These are phyloP conservation scores for Dusona sp. DNA, from an alignment of 2,888 invertebrate species.

Conservation along the genomic window DNA sequence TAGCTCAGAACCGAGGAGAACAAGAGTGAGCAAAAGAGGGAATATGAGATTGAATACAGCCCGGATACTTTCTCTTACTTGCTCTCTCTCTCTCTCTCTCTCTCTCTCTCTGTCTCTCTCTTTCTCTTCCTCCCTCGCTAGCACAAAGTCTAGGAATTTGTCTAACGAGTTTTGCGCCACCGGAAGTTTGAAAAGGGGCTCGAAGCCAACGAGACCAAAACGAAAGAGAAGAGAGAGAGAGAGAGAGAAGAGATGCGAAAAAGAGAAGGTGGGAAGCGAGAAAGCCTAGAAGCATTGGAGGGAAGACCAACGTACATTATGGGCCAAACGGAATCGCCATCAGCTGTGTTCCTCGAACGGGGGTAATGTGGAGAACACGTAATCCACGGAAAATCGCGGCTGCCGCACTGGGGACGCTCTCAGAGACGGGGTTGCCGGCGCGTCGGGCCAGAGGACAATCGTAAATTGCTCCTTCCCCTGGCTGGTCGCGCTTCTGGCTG, in stretches of 20 bases:
- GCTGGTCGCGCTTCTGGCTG: constrained; percentile 42
- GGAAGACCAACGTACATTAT: constrained; percentile 53
- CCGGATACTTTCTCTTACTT: constrained; percentile 28
- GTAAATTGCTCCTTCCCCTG: constrained; percentile 72
- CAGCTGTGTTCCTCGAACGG: constrained; percentile 40
- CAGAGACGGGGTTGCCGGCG: constrained; percentile 34
- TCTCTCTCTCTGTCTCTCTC: neutral
- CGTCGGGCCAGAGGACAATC: constrained; percentile 70
- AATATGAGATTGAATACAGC: constrained; percentile 45
- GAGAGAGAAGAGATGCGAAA: neutral
- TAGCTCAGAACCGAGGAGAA: constrained; percentile 9
- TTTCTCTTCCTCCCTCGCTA: neutral
- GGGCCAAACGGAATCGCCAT: constrained; percentile 57
- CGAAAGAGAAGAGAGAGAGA: constrained; percentile 21
- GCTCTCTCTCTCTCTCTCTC: constrained; percentile 8
- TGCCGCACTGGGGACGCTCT: constrained; percentile 16
- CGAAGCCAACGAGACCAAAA: constrained; percentile 21
- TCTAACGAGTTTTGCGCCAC: constrained; percentile 65
- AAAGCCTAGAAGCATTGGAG: constrained; percentile 7
- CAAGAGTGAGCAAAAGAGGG: constrained; percentile 38
- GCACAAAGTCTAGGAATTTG: constrained; percentile 62
- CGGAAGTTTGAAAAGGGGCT: constrained; percentile 57
- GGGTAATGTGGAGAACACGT: constrained; percentile 60
- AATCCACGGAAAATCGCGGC: constrained; percentile 69
- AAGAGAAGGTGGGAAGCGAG: neutral